Conservation (phyloP, 2,797 vertebrate genomes). For the Microctenopoma lineatum region DNA sequence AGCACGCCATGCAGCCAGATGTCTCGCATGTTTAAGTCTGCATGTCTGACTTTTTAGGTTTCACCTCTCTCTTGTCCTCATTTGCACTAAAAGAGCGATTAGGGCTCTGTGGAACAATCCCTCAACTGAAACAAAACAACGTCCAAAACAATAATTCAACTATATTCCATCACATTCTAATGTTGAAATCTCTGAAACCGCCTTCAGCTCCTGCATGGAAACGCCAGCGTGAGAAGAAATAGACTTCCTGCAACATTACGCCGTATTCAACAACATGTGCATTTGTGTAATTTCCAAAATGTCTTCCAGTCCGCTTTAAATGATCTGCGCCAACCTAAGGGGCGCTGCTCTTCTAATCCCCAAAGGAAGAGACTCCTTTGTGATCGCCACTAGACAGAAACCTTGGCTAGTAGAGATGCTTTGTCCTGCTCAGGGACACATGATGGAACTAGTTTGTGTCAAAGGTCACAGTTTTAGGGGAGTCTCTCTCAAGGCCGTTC, state of each 20-base stretch:
- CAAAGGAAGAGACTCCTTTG: constrained; percentile 8
- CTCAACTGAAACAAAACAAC: not conserved
- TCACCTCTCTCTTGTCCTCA: not conserved
- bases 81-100: not conserved
- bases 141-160: not conserved
- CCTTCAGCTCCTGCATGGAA: not conserved
- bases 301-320: constrained; percentile 13
- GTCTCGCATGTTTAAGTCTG: not conserved
- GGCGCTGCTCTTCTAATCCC: constrained; percentile 18
- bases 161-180: not conserved
- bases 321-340: constrained; percentile 21
- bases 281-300: constrained; percentile 44
- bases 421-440: constrained; percentile 16
- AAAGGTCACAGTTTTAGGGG: constrained; percentile 1
- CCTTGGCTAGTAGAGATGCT: not conserved
- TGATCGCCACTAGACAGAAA: constrained; percentile 17
- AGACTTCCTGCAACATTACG: constrained; percentile 7
- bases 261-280: constrained; percentile 32
- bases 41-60: constrained; percentile 4
- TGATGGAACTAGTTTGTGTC: not conserved
- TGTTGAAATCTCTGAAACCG: constrained; percentile 8
- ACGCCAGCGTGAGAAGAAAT: not conserved
- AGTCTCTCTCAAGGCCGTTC: not conserved
- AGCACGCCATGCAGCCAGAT: constrained; percentile 15
- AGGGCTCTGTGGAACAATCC: not conserved